Conservation (phyloP, 2,113 vertebrate species). For the Taurulus bubalis region DNA sequence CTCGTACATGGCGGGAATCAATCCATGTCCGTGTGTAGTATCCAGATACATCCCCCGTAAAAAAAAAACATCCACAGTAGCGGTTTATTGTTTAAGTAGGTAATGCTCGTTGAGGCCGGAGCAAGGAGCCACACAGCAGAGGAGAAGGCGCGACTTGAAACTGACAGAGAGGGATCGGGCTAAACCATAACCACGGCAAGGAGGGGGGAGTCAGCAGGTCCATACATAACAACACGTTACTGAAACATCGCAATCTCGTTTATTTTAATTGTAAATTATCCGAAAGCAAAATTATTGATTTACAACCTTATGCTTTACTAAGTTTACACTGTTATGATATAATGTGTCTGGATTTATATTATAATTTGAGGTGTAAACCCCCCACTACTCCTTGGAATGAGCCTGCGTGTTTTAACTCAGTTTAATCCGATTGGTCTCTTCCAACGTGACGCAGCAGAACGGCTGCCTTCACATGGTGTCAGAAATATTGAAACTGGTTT, state of each 20-base stretch:
- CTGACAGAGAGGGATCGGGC: conserved; percentile 75
- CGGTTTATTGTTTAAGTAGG: not conserved
- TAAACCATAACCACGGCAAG: conserved; percentile 32
- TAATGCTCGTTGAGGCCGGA: not conserved
- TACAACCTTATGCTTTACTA: rapidly evolving
- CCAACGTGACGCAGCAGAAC: conserved; percentile 68
- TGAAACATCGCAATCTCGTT: rapidly evolving
- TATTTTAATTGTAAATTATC: rapidly evolving
- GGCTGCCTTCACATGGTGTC: conserved; percentile 58
- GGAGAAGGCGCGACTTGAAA: conserved; percentile 81
- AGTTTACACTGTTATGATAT: not conserved
- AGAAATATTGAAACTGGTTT: conserved; percentile 18
- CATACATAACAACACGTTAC: not conserved
- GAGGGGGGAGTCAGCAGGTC: conserved; percentile 28
- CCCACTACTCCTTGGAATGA: conserved; percentile 13
- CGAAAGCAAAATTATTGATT: rapidly evolving
- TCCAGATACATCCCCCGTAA: not conserved
- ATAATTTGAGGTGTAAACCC: rapidly evolving
- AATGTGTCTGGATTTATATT: not conserved
- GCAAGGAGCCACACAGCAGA: conserved; percentile 34
- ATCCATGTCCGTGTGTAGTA: conserved; percentile 37
- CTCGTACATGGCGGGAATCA: not conserved
- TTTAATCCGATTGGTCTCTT: conserved; percentile 84
- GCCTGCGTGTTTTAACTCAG: conserved; percentile 57
- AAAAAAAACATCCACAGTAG: not conserved